A percentile compares a stretch with the other conserved stretches of the same genome.
Conservation (phyloP, 2,888 invertebrate species). For the Eupithecia tripunctaria region DNA sequence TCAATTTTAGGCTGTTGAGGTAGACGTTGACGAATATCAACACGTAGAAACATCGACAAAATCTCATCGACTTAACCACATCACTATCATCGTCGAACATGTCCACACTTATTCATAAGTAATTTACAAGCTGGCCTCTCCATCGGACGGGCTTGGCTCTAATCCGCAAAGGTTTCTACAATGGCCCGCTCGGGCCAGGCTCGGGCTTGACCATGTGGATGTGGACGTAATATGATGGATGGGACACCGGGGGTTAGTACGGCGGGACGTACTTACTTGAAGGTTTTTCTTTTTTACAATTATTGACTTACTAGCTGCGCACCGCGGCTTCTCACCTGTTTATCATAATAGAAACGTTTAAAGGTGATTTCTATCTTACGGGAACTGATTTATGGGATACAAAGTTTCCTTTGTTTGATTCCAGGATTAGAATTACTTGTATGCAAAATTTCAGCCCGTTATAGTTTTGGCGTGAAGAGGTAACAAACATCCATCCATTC, state of each 20-base stretch:
- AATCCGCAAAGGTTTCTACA: conserved; percentile 72
- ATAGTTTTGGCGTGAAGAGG: too few relatives aligned
- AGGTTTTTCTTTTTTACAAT: not conserved
- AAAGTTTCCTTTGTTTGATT: too few relatives aligned
- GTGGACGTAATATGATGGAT: conserved; percentile 58
- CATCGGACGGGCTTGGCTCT: conserved; percentile 65
- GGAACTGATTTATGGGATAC: too few relatives aligned
- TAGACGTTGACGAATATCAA: too few relatives aligned
- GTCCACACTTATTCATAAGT: conserved; percentile 72
- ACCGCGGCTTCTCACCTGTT: too few relatives aligned
- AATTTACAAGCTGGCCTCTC: conserved; percentile 66
- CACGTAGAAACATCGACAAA: conserved; percentile 35
- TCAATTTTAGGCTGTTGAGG: too few relatives aligned
- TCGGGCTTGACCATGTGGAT: conserved; percentile 72
- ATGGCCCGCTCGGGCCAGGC: conserved; percentile 52
- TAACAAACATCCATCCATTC: too few relatives aligned
- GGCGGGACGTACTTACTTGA: conserved; percentile 28
- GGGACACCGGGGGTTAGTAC: conserved; percentile 50
- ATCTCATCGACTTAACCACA: conserved; percentile 16
- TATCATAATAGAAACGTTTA: too few relatives aligned
- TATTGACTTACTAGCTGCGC: too few relatives aligned
- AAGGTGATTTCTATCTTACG: too few relatives aligned
- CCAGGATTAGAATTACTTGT: too few relatives aligned
- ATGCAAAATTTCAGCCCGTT: too few relatives aligned
- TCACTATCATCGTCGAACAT: conserved; percentile 48